Evolutionary conservation across 2,113 vertebrate species (phyloP).

Genomic region (Oncorhynchus mykiss): DNA sequence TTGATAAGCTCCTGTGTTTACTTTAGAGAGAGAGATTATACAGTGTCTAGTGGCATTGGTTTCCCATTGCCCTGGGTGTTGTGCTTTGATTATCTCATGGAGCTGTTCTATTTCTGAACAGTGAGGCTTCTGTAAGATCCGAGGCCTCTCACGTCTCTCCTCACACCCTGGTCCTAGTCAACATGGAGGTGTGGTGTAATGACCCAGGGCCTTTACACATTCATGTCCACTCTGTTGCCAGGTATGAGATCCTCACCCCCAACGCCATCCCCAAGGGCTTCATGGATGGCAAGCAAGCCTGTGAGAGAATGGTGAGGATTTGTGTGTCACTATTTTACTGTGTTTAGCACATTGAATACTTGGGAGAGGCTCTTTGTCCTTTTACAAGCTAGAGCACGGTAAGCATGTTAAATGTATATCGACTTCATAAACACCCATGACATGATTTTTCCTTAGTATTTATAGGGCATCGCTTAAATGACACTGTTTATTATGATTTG

Average conservation of each 20-base stretch:
- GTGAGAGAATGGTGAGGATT: slow-evolving; percentile 83
- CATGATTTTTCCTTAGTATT: not conserved
- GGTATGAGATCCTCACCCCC: slow-evolving; percentile 86
- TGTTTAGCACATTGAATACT: not conserved
- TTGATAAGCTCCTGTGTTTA: not conserved
- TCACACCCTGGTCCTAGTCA: not conserved
- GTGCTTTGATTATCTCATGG: not conserved
- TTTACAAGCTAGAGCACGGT: not conserved
- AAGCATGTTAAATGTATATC: not conserved
- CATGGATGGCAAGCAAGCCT: slow-evolving; percentile 91
- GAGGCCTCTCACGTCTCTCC: not conserved
- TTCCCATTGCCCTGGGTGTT: not conserved
- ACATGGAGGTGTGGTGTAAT: not conserved
- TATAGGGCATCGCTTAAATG: not conserved
- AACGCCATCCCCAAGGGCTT: slow-evolving; percentile 87
- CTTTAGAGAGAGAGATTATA: not conserved
- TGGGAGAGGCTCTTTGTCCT: not conserved
- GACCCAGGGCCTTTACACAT: not conserved
- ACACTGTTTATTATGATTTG: not conserved
- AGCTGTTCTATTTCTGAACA: not conserved
- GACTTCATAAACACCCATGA: not conserved
- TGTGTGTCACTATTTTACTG: no score
- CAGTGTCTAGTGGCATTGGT: not conserved
- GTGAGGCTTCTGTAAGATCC: not conserved
- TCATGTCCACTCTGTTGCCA: slow-evolving; percentile 41